phyloP scores from a whole-genome alignment of 2,888 invertebrate species.

The Drosophila paracracens region DNA sequence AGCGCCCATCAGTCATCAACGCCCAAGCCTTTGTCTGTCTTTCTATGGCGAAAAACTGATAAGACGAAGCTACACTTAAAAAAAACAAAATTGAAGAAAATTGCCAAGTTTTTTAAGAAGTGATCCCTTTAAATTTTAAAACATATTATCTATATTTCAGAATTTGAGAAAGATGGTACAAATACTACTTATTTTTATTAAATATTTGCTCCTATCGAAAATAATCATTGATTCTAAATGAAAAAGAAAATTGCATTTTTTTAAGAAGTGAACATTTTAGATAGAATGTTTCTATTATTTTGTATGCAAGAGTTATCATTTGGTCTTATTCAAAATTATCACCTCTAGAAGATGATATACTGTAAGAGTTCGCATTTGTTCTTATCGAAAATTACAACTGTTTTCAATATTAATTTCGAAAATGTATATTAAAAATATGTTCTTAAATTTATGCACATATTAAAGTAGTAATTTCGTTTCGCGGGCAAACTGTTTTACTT shows the following conservation, averaged over 20 bases:
- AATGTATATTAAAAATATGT: not conserved
- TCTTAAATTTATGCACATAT: not conserved
- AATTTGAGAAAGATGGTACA: not conserved
- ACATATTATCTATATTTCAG: not conserved
- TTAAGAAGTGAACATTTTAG: not conserved
- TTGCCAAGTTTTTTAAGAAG: not conserved
- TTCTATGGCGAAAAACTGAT: constrained; percentile 42
- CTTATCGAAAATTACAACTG: not conserved
- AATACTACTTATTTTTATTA: not conserved
- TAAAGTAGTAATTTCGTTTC: not conserved
- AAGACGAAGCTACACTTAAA: constrained; percentile 38
- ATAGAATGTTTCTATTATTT: not conserved
- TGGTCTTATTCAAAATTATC: not conserved
- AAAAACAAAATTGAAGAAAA: not conserved
- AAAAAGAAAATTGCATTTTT: not conserved
- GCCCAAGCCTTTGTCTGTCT: constrained; percentile 61
- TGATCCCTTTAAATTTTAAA: not conserved
- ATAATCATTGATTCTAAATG: not conserved
- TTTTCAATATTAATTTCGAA: not conserved
- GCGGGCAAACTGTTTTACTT: not conserved
- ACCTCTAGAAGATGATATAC: not conserved
- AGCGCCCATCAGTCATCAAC: constrained; percentile 68
- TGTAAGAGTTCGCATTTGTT: not conserved
- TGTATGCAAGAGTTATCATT: not conserved
- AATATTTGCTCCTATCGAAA: not conserved